These are phyloP conservation scores for Oxyruncus cristatus DNA, from an alignment of 2,113 vertebrate species.

Conservation along the genomic window DNA sequence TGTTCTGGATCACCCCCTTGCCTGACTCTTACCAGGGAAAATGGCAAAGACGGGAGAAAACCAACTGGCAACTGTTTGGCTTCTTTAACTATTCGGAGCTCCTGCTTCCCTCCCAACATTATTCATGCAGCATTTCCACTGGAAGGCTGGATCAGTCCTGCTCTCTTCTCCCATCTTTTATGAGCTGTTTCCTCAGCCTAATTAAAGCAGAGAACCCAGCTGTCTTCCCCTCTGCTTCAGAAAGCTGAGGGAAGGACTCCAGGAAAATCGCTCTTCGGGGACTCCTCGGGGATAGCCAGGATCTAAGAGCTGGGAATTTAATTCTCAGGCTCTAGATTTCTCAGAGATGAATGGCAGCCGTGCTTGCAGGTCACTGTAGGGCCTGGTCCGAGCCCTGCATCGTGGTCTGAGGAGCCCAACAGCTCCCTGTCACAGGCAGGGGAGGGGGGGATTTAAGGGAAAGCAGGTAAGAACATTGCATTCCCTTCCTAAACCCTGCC, in stretches of 20 bases:
- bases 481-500: neutral
- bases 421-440: neutral
- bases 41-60: neutral
- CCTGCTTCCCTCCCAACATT: neutral
- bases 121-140: constrained; percentile 1
- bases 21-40: neutral
- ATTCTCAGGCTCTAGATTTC: neutral
- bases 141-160: neutral
- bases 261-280: neutral
- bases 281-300: neutral
- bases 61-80: neutral
- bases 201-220: constrained; percentile 33
- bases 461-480: neutral
- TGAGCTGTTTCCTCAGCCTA: neutral
- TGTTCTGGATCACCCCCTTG: neutral
- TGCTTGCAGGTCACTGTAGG: neutral
- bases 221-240: constrained; percentile 6
- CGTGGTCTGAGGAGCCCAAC: neutral
- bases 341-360: neutral
- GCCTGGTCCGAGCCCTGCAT: neutral
- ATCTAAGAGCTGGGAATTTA: neutral
- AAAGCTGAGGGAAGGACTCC: neutral
- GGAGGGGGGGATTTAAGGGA: neutral
- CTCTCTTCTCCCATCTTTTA: neutral
- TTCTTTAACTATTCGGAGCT: neutral